Evolutionary conservation across 2,797 vertebrate genomes (phyloP).

Genomic region (Phoxinus dragarum): DNA sequence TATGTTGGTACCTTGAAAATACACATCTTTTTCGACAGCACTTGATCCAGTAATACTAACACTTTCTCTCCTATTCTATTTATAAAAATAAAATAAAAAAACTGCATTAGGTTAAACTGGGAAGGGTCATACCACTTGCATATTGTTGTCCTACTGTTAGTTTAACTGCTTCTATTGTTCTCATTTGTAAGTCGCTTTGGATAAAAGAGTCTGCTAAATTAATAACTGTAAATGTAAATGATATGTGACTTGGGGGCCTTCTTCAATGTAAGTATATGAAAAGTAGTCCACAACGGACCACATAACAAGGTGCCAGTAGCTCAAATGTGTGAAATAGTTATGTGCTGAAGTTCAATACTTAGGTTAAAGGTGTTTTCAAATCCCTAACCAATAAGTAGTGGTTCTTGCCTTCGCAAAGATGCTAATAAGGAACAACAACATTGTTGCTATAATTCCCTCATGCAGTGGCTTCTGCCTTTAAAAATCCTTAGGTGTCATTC

Average conservation of each 20-base stretch:
- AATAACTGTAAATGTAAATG: too few relatives aligned
- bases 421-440: neutral
- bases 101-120: too few relatives aligned
- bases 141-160: too few relatives aligned
- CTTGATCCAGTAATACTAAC: too few relatives aligned
- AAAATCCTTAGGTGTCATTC: constrained; percentile 17
- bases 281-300: neutral
- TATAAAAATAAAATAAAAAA: too few relatives aligned
- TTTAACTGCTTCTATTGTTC: too few relatives aligned
- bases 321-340: constrained; percentile 7
- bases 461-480: neutral
- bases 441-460: neutral
- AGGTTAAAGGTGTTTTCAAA: neutral
- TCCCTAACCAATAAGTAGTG: neutral
- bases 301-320: neutral
- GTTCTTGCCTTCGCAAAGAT: neutral
- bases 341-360: neutral
- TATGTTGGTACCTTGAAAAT: neutral
- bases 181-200: too few relatives aligned
- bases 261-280: neutral
- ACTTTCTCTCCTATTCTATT: too few relatives aligned
- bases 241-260: neutral
- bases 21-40: too few relatives aligned
- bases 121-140: too few relatives aligned
- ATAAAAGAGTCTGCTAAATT: too few relatives aligned